Percentiles rank a stretch among this genome's conserved stretches.
phyloP scores from a whole-genome alignment of 1,140 invertebrate species.

The Stenopsyche tienmushanensis region DNA sequence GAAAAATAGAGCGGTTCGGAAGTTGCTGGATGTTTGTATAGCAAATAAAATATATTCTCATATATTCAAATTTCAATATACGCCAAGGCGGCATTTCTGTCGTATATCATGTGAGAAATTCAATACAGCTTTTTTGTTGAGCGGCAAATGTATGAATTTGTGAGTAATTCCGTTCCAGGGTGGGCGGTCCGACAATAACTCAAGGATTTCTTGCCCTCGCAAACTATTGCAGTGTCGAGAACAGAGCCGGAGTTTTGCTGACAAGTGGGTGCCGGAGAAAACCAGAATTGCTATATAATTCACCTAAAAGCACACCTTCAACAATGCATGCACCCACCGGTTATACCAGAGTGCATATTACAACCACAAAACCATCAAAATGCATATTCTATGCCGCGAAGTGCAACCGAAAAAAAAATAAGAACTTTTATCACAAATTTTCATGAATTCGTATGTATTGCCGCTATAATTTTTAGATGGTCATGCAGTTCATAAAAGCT shows the following conservation, averaged over 20 bases:
- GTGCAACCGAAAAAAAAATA: too few relatives aligned
- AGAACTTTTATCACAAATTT: too few relatives aligned
- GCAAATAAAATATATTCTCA: constrained; percentile 21
- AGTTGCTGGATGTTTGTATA: constrained; percentile 6
- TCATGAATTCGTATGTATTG: too few relatives aligned
- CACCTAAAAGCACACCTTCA: neutral
- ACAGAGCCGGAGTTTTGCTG: neutral
- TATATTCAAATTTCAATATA: constrained; percentile 16
- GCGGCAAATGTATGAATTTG: constrained; percentile 11
- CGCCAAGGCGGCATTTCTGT: neutral
- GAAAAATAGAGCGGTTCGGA: constrained; percentile 1
- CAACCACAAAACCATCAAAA: too few relatives aligned
- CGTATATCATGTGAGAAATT: constrained; percentile 22
- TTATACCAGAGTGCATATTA: too few relatives aligned
- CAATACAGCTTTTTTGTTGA: constrained; percentile 6
- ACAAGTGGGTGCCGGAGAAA: constrained; percentile 6
- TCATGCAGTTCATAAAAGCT: too few relatives aligned
- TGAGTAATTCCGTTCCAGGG: constrained; percentile 7
- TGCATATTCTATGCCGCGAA: too few relatives aligned
- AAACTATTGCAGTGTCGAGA: constrained; percentile 2
- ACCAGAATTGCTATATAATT: constrained; percentile 5
- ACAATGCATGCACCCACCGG: neutral
- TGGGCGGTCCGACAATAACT: neutral
- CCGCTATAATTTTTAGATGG: too few relatives aligned
- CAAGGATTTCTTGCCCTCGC: neutral